Evolutionary conservation across 1,140 invertebrate genomes (phyloP), one percentile per base, ranked within the genome.

Genomic region (Lucilia cuprina): DNA sequence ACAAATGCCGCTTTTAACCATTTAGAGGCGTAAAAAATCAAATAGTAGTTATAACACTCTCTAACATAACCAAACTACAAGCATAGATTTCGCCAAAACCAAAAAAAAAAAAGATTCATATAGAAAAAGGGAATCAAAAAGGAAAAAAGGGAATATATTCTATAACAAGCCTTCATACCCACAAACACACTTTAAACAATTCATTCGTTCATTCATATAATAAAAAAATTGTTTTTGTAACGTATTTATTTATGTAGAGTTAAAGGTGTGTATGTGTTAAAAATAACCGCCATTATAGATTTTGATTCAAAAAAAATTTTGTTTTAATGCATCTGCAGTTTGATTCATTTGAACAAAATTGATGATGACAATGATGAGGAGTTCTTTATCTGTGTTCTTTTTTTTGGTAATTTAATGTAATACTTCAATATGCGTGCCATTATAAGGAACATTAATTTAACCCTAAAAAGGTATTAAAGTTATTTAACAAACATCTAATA

Each of bases 11-110:
- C 19, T 49, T 49, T n/a, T 77, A 8, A 2, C 47, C 49, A 49
- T 41, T 41, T 50, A 80, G 77, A 80, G 77, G 77, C 77, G 77
- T 80, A 80, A 80, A 80, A 80, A 80, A 80, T 80, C 77, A 80
- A 80, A 80, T 80, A 21, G 19, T 80, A 21, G 19, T 21, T 41
- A 41, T 41, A 8, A 41, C 41, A 41, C 41, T 41, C 41, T 41
- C 41, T 41, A 41, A 41, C 41, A 30, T 41, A 41, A 30, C 25
- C 41, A 21, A 80, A 50, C 19, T 49, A 49, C 41, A 78, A n/a
- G 10, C 77, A 80, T 34, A 77, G 25, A 77, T 41, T 41, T 50
- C 25, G 25, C 25, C 25, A 30, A 2, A n/a, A n/a, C n/a, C n/a
- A n/a, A n/a, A n/a, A n/a, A n/a, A n/a, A n/a, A 30, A 30, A 30